These are phyloP conservation scores for Sternarchorhynchus goeldii DNA, from an alignment of 2,797 vertebrate genomes.

Conservation along the genomic window DNA sequence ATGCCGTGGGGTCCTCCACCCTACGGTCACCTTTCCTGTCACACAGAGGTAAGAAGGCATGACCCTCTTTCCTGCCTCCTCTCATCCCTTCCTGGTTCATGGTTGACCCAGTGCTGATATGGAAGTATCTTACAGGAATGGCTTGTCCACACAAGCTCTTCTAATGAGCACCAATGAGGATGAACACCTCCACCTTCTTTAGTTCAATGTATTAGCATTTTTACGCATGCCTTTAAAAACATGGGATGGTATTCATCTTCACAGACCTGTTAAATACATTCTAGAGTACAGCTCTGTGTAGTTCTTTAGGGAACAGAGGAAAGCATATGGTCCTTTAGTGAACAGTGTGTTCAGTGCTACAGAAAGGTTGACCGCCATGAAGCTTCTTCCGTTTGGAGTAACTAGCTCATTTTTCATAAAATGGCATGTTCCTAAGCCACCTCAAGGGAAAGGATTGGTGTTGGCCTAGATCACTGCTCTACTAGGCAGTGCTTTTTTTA, in stretches of 20 bases:
- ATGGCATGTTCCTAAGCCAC: background rate
- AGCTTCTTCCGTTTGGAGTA: background rate
- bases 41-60: slow-evolving; percentile 40
- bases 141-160: background rate
- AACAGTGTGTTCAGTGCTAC: background rate
- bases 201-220: background rate
- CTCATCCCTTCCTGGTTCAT: slow-evolving; percentile 15
- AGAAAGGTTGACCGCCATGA: background rate
- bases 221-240: background rate
- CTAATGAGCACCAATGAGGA: background rate
- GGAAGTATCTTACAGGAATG: background rate
- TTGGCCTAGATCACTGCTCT: background rate
- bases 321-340: background rate
- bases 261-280: no score
- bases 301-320: no score
- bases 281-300: background rate
- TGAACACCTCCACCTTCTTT: background rate
- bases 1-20: slow-evolving; percentile 12
- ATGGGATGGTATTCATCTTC: no score
- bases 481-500: slow-evolving; percentile 9
- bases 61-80: slow-evolving; percentile 20
- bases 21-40: slow-evolving; percentile 50
- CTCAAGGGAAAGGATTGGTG: background rate
- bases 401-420: slow-evolving; percentile 5
- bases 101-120: background rate